These are phyloP conservation scores for Spongilla lacustris DNA, from an alignment of 37 sponge, comb jelly and placozoan species.

Conservation along the genomic window DNA sequence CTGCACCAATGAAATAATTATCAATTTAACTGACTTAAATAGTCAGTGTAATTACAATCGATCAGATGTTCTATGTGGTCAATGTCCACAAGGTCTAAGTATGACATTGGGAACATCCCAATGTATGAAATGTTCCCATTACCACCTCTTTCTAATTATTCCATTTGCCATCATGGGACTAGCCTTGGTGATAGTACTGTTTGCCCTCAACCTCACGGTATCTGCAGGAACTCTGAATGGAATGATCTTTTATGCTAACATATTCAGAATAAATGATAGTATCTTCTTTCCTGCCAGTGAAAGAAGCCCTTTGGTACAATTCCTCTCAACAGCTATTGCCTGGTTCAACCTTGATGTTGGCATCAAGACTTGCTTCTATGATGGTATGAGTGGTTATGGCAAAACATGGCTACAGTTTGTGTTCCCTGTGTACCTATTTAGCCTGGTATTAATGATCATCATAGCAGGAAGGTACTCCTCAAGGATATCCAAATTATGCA, in stretches of 20 bases:
- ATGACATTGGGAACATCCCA: neutral
- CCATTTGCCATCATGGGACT: constrained; percentile 17
- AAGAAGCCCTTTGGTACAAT: neutral
- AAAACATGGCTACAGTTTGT: constrained; percentile 42
- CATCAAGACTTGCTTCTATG: constrained; percentile 20
- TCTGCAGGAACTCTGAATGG: constrained; percentile 37
- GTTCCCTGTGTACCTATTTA: constrained; percentile 33
- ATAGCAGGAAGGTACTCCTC: constrained; percentile 4
- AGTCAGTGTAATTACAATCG: constrained; percentile 23
- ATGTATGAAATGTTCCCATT: constrained; percentile 24
- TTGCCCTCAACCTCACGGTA: constrained; percentile 19
- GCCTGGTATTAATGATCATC: neutral
- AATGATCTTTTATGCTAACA: constrained; percentile 42
- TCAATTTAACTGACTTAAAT: constrained; percentile 2
- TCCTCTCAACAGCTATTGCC: neutral
- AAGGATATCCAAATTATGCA: constrained; percentile 4
- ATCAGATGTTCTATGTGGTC: constrained; percentile 37
- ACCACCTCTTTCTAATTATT: constrained; percentile 3
- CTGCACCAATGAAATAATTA: neutral
- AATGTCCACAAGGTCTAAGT: constrained; percentile 26
- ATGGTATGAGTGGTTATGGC: constrained; percentile 15
- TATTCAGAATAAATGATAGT: constrained; percentile 8
- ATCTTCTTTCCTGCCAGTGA: constrained; percentile 8
- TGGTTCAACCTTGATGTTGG: constrained; percentile 39
- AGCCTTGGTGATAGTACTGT: constrained; percentile 7